Percentiles rank a stretch among this genome's conserved stretches.
These are phyloP conservation scores for Drosophila engyochracea DNA, from an alignment of 2,888 invertebrate genomes.

Conservation along the genomic window DNA sequence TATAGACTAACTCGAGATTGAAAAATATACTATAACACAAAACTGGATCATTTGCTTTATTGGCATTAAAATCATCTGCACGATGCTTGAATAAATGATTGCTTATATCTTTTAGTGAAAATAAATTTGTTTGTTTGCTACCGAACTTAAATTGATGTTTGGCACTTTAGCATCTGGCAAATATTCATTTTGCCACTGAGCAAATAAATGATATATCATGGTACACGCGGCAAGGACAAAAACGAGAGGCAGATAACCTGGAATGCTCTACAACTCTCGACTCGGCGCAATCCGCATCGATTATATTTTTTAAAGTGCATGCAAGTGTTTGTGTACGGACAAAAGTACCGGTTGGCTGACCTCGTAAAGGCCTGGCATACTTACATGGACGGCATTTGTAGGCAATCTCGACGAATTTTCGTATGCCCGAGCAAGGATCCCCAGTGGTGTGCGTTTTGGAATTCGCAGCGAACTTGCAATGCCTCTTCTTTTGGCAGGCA, in stretches of 20 bases:
- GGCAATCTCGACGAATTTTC: conserved; percentile 97
- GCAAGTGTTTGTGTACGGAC: conserved; percentile 22
- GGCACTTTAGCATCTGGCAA: conserved; percentile 68
- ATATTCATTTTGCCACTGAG: conserved; percentile 65
- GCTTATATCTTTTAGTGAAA: conserved; percentile 43
- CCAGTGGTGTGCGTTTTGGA: conserved; percentile 91
- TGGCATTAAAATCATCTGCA: conserved; percentile 15
- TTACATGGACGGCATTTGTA: conserved; percentile 99
- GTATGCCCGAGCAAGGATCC: conserved; percentile 96
- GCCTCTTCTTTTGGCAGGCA: conserved; percentile 96
- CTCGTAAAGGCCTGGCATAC: conserved; percentile 84
- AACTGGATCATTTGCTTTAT: background rate
- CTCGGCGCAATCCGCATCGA: conserved; percentile 46
- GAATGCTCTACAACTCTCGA: conserved; percentile 4
- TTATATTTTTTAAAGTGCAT: conserved; percentile 52
- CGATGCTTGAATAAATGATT: conserved; percentile 31
- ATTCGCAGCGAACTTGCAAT: conserved; percentile 95
- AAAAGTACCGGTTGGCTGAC: conserved; percentile 44
- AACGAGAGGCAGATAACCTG: conserved; percentile 31
- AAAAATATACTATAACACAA: background rate
- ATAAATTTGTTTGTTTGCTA: conserved; percentile 59
- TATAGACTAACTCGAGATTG: background rate
- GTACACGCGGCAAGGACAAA: conserved; percentile 52
- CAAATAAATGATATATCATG: conserved; percentile 67
- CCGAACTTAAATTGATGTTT: conserved; percentile 69